Conservation (phyloP, 35 echinoderm and acorn worm species). For the Ophioderma brevispina region DNA sequence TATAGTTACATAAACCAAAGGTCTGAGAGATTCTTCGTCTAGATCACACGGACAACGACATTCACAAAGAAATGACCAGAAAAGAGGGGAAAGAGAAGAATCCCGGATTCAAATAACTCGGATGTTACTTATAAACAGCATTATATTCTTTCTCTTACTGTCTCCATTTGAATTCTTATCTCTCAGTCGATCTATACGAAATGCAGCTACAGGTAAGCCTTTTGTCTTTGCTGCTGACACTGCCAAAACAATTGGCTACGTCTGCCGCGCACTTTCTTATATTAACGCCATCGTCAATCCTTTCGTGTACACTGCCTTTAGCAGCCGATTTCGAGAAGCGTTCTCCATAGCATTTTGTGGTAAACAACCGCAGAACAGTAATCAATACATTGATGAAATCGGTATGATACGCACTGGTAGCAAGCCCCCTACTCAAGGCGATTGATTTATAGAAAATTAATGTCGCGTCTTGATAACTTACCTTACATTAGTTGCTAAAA, state of each 20-base stretch:
- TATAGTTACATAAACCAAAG: neutral
- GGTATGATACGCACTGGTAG: neutral
- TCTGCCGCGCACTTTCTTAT: slow-evolving; percentile 23
- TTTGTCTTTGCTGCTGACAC: neutral
- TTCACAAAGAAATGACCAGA: neutral
- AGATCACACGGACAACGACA: neutral
- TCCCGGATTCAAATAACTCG: neutral
- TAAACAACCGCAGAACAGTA: neutral
- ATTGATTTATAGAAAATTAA: no score
- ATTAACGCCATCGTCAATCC: slow-evolving; percentile 70
- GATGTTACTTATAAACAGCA: neutral
- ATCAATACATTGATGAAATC: neutral
- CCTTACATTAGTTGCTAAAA: no score
- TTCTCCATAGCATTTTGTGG: slow-evolving; percentile 2
- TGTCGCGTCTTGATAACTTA: no score
- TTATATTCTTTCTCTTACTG: neutral
- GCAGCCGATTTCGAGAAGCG: slow-evolving; percentile 58
- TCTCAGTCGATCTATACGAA: neutral
- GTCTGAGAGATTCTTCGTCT: neutral
- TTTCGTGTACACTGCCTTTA: slow-evolving; percentile 56
- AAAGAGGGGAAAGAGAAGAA: neutral
- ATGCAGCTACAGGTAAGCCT: neutral
- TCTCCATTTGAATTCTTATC: slow-evolving; percentile 2
- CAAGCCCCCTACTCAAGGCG: no score
- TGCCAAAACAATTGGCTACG: neutral